These are phyloP conservation scores for Cottus gobio DNA, from an alignment of 2,113 vertebrate species.

Conservation along the genomic window DNA sequence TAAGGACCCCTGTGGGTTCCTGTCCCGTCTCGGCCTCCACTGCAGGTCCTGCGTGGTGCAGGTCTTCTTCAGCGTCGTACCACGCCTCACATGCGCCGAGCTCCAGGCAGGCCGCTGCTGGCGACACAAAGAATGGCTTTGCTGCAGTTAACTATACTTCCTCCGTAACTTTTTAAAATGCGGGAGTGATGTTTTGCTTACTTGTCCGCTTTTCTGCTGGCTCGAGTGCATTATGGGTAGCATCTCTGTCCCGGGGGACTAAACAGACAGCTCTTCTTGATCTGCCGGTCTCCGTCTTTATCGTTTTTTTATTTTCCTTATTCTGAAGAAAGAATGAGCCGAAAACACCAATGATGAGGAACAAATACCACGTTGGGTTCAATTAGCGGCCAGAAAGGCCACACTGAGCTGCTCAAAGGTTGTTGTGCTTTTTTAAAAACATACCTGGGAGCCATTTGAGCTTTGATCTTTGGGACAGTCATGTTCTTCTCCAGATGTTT, in stretches of 20 bases:
- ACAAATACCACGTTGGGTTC: not conserved
- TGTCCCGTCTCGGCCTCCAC: not conserved
- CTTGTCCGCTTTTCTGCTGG: conserved; percentile 1
- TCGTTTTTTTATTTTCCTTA: not conserved
- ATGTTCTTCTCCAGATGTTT: not conserved
- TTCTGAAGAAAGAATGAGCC: not conserved
- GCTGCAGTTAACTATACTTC: not conserved
- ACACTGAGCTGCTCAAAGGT: not conserved
- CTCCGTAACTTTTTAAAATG: not conserved
- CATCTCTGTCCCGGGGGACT: not conserved
- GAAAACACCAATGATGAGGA: not conserved
- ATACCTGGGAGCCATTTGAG: conserved; percentile 32
- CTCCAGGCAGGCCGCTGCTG: conserved; percentile 40
- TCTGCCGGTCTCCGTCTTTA: not conserved
- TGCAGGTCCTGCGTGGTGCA: conserved; percentile 17
- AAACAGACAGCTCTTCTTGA: not conserved
- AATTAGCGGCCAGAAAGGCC: not conserved
- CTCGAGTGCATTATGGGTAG: not conserved
- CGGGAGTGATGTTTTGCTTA: not conserved
- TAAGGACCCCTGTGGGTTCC: not conserved
- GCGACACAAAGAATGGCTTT: not conserved
- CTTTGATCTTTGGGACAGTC: not conserved
- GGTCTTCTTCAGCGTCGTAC: conserved; percentile 79
- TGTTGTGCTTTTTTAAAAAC: not conserved
- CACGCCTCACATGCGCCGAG: conserved; percentile 59